Percentiles rank a stretch among this genome's conserved stretches.
phyloP scores from a whole-genome alignment of 2,797 vertebrate genomes.

The Australoheros facetus region DNA sequence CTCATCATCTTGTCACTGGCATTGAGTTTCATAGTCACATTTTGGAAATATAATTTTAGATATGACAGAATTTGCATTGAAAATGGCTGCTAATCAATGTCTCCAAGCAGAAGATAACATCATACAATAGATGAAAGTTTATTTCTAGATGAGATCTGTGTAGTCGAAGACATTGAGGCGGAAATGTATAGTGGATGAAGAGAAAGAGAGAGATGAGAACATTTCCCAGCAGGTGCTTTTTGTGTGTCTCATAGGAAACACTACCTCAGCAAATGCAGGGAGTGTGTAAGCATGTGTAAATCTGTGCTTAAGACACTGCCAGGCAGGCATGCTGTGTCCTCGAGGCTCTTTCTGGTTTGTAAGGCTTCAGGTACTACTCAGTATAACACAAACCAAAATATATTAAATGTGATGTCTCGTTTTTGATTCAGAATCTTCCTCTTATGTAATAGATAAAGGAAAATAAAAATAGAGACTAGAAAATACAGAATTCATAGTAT shows the following conservation, averaged over 20 bases:
- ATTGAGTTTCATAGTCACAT: background rate
- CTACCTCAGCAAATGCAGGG: conserved; percentile 38
- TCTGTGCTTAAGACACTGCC: conserved; percentile 18
- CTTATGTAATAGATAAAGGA: background rate
- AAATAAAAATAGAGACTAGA: background rate
- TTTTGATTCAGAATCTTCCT: background rate
- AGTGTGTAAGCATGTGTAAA: conserved; percentile 7
- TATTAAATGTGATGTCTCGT: background rate
- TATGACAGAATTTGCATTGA: background rate
- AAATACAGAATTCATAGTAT: background rate
- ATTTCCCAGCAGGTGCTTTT: conserved; percentile 22
- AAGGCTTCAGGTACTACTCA: background rate
- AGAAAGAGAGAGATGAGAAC: conserved; percentile 9
- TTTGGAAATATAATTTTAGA: background rate
- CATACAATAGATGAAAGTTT: background rate
- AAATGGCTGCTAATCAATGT: background rate
- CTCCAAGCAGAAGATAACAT: background rate
- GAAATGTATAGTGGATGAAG: background rate
- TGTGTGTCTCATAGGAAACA: background rate
- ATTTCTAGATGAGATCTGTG: background rate
- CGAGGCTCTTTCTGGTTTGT: background rate
- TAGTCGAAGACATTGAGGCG: background rate
- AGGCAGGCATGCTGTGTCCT: conserved; percentile 14
- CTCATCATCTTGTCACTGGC: conserved; percentile 3
- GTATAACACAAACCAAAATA: background rate